Percentiles rank a stretch among this genome's conserved stretches.
Evolutionary conservation across 2,113 vertebrate species (phyloP).

Genomic region (Geococcyx californianus): DNA sequence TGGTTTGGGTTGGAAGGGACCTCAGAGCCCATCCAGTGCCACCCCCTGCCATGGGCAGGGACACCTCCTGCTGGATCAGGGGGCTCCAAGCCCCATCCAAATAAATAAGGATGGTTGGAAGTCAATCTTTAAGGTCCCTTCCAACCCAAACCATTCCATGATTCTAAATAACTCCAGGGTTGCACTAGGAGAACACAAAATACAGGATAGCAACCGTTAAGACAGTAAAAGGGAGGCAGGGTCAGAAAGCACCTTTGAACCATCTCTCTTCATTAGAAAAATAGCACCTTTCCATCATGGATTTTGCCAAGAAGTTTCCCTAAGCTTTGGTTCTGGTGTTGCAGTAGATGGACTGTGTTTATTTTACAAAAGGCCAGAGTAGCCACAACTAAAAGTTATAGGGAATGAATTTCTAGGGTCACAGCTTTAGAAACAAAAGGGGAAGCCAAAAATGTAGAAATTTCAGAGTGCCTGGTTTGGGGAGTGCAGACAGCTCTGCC

Average conservation of each 20-base stretch:
- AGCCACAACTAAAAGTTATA: not conserved
- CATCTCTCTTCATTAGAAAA: not conserved
- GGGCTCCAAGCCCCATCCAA: too few species aligned
- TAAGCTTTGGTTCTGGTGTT: not conserved
- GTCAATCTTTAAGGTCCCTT: too few species aligned
- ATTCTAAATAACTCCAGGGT: not conserved
- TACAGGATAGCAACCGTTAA: not conserved
- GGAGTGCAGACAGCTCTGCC: not conserved
- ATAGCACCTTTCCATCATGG: not conserved
- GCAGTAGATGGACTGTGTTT: not conserved
- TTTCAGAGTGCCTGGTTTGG: accelerated
- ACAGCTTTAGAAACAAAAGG: not conserved
- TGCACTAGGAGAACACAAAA: not conserved
- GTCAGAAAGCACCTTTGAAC: not conserved
- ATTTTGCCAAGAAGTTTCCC: not conserved
- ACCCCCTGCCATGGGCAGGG: too few species aligned
- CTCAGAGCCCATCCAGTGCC: too few species aligned
- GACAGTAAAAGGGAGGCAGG: not conserved
- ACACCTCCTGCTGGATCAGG: too few species aligned
- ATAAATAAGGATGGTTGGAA: too few species aligned
- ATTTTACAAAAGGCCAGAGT: not conserved
- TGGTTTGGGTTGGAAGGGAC: too few species aligned
- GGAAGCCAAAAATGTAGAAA: accelerated
- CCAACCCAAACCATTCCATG: too few species aligned
- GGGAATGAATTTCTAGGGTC: not conserved